A percentile compares a stretch with the other conserved stretches of the same genome.
phyloP scores from a whole-genome alignment of 1,140 invertebrate species.

The Hormaphis cornu region DNA sequence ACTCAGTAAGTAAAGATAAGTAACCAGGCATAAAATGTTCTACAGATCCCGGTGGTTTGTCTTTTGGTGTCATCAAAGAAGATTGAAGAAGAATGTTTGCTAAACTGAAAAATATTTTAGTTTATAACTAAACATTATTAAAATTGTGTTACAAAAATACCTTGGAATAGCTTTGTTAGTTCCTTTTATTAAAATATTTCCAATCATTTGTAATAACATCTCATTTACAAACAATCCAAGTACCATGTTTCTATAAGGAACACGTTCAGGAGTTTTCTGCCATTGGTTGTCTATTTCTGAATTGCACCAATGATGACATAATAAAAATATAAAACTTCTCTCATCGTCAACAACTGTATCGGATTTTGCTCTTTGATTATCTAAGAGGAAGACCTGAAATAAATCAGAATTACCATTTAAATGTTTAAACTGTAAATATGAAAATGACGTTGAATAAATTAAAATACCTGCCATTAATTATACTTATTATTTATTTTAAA shows the following conservation, averaged over 20 bases:
- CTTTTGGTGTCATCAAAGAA: constrained; percentile 34
- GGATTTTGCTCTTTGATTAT: constrained; percentile 49
- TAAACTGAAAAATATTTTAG: constrained; percentile 40
- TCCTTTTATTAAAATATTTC: constrained; percentile 68
- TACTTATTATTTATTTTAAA: too few relatives aligned
- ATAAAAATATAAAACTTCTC: constrained; percentile 78
- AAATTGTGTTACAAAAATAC: constrained; percentile 39
- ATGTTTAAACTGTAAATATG: too few relatives aligned
- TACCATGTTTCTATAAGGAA: constrained; percentile 75
- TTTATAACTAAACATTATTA: neutral
- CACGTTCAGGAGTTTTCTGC: constrained; percentile 56
- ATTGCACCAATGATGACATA: constrained; percentile 65
- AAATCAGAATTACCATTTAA: too few relatives aligned
- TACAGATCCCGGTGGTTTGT: neutral
- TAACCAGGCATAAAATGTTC: constrained; percentile 42
- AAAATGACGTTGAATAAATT: constrained; percentile 22
- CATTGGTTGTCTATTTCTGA: constrained; percentile 57
- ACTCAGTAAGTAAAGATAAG: constrained; percentile 42
- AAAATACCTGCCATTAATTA: neutral
- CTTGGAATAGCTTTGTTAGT: constrained; percentile 47
- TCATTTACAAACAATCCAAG: constrained; percentile 83
- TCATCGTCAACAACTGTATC: constrained; percentile 50
- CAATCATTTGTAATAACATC: constrained; percentile 81
- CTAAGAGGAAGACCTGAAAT: constrained; percentile 57
- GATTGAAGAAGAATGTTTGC: constrained; percentile 43